A percentile compares a stretch with the other conserved stretches of the same genome.
These are phyloP conservation scores for Hedychridium roseum DNA, from an alignment of 2,888 invertebrate genomes.

Conservation along the genomic window DNA sequence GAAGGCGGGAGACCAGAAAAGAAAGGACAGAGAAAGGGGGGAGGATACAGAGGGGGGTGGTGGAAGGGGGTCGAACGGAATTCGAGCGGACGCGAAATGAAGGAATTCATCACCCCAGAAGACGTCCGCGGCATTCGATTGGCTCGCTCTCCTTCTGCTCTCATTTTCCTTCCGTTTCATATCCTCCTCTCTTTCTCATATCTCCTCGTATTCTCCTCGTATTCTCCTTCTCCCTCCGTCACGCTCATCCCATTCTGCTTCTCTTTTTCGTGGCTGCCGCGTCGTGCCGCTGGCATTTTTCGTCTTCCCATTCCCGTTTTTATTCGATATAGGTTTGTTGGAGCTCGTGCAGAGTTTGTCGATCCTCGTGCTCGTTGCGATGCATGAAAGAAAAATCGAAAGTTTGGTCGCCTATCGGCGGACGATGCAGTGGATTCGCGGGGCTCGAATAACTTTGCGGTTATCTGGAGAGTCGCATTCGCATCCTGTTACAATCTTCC, in stretches of 20 bases:
- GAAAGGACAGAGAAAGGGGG: conserved; percentile 11
- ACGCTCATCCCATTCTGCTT: conserved; percentile 7
- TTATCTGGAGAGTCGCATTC: conserved; percentile 19
- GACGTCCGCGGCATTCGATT: conserved; percentile 27
- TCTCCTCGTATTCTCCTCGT: not conserved
- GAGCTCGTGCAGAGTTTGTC: too few relatives aligned
- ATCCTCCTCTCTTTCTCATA: conserved; percentile 2
- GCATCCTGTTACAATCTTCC: conserved; percentile 17
- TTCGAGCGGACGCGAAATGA: conserved; percentile 30
- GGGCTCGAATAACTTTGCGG: conserved; percentile 26
- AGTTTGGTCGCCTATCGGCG: conserved; percentile 3
- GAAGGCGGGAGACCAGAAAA: not conserved
- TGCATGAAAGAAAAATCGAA: conserved; percentile 31
- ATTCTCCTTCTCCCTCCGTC: conserved; percentile 4
- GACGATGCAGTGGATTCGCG: conserved; percentile 5
- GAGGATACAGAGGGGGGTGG: conserved; percentile 4
- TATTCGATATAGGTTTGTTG: too few relatives aligned
- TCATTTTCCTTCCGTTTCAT: too few relatives aligned
- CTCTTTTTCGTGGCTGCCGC: not conserved
- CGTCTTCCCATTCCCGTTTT: not conserved
- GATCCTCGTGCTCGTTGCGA: too few relatives aligned
- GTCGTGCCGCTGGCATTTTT: not conserved
- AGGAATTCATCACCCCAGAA: conserved; percentile 40
- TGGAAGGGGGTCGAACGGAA: conserved; percentile 12
- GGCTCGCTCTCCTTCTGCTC: conserved; percentile 8